These are phyloP conservation scores for Thera obeliscata DNA, from an alignment of 2,888 invertebrate genomes.

Conservation along the genomic window DNA sequence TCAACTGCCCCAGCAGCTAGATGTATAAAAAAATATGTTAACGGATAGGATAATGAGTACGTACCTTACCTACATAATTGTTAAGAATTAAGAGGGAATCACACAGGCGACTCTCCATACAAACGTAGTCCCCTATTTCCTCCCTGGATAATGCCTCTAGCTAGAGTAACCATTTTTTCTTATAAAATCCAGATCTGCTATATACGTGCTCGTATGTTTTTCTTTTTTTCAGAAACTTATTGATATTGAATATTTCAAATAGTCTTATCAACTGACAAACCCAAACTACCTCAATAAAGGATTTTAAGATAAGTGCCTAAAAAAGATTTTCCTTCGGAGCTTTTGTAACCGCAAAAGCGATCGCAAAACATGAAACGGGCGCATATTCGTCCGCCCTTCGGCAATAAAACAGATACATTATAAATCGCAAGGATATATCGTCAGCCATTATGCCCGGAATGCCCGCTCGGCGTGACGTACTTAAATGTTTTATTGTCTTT, in stretches of 20 bases:
- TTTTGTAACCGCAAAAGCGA: conserved; percentile 17
- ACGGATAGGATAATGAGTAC: too few relatives aligned
- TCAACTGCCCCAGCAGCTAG: too few relatives aligned
- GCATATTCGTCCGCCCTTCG: conserved; percentile 58
- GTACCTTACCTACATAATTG: too few relatives aligned
- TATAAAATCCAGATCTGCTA: too few relatives aligned
- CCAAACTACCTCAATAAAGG: neutral
- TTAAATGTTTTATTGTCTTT: conserved; percentile 78
- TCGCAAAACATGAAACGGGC: conserved; percentile 20
- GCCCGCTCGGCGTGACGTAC: conserved; percentile 69
- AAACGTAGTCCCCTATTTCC: too few relatives aligned
- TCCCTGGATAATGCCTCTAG: too few relatives aligned
- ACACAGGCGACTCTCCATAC: too few relatives aligned
- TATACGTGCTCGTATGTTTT: too few relatives aligned
- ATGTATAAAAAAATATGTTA: too few relatives aligned
- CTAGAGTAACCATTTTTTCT: too few relatives aligned
- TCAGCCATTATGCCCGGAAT: conserved; percentile 67
- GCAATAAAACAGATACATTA: conserved; percentile 77
- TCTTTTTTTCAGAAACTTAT: too few relatives aligned
- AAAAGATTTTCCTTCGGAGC: neutral
- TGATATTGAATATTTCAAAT: neutral
- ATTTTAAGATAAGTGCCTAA: neutral
- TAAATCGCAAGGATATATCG: conserved; percentile 76
- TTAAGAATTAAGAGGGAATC: too few relatives aligned
- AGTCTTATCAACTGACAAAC: neutral